Conservation (phyloP, 2,113 vertebrate genomes). For the Fukomys damarensis region DNA sequence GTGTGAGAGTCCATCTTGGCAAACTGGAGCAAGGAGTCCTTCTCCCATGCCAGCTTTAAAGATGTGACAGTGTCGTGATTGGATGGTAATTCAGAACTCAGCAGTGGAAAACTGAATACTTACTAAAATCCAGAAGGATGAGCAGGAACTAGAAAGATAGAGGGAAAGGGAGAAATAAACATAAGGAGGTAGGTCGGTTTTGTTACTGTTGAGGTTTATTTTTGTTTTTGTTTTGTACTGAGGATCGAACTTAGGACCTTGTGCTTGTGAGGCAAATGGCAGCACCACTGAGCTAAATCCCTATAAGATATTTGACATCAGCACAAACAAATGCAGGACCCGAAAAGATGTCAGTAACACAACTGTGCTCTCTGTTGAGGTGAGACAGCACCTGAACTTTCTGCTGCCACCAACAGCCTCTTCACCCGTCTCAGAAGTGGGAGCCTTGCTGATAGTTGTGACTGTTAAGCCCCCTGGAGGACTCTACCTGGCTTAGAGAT, state of each 20-base stretch:
- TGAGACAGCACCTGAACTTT: background rate
- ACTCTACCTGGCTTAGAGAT: background rate
- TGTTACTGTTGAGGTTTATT: no score
- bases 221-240: no score
- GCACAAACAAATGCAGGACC: background rate
- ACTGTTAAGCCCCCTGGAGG: background rate
- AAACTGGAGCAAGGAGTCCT: background rate
- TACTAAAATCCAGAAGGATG: background rate
- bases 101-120: background rate
- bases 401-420: background rate
- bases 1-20: background rate
- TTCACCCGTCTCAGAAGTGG: background rate
- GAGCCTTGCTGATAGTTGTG: background rate
- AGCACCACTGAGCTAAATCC: no score
- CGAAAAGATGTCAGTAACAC: background rate
- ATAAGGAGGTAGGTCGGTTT: background rate
- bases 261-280: no score
- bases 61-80: background rate
- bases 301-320: background rate
- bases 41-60: background rate
- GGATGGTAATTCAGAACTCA: background rate
- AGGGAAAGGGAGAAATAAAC: background rate
- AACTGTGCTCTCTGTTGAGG: background rate
- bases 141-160: background rate
- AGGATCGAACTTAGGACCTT: no score